Evolutionary conservation across 2,888 invertebrate genomes (phyloP), one percentile per base, ranked within the genome.

Genomic region (Priocnemis perturbator): DNA sequence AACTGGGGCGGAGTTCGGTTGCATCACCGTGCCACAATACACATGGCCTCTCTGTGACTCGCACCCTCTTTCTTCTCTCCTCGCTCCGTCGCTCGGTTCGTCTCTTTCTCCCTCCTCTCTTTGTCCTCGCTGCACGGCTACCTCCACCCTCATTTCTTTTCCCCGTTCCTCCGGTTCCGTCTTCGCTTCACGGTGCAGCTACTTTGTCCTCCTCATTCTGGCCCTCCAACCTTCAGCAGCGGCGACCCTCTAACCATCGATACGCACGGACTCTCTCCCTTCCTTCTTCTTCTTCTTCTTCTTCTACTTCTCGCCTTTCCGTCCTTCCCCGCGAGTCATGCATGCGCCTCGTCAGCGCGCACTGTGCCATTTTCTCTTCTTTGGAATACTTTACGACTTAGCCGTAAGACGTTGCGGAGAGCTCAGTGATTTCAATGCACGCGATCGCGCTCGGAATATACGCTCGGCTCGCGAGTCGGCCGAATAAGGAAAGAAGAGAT

Each of bases 1-100:
- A 81, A 81, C 83, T 84, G 79, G 84, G 84, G 84, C 84, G 83
- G 81, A 84, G 85, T 82, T 78, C 73, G 71, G 76, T 81, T 81
- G 79, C 81, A 81, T 81, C 81, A 79, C 30, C 73, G 73, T 60
- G 77, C 73, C 74, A 71, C 73, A 73, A 79, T 79, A 71, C 73
- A 71, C 69, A 68, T 61, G 66, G 69, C 63, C 66, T 64, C 64
- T 67, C 74, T 59, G 65, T 47, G 60, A 62, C 64, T 30, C 58
- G 57, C 62, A 37, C 48, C 50, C 58, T 30, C 37, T 52, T 30
- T 52, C 37, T 64, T 19, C 53, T 45, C 60, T 26, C 20, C 64
- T 56, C 30, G 30, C 26, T 48, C 17, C 47, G 47, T 5, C 15
- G 3, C 47, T 3, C n/a, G n/a, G n/a, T 47, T 55, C 60, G 3